Percentiles rank a stretch among this genome's conserved stretches.
Conservation (phyloP, 1,140 invertebrate species). For the Tyrophagus putrescentiae region DNA sequence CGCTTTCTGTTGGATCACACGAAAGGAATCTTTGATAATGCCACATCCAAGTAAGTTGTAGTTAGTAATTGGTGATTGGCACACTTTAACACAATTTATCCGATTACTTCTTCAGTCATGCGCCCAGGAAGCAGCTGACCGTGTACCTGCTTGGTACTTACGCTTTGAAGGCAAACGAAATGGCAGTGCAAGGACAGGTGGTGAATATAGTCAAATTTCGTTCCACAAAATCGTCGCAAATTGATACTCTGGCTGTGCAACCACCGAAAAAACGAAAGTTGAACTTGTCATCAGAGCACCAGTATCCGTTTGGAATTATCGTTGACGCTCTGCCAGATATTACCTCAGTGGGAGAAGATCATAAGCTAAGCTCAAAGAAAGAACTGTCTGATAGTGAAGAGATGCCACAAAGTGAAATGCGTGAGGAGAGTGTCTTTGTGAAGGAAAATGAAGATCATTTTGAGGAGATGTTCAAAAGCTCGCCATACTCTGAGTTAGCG, state of each 20-base stretch:
- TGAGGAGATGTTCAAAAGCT: not conserved
- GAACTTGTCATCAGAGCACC: not conserved
- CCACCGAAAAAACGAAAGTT: constrained; percentile 10
- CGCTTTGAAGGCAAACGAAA: not conserved
- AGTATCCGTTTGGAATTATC: constrained; percentile 1
- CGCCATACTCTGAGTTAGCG: not conserved
- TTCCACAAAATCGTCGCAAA: not conserved
- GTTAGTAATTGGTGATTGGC: constrained; percentile 10
- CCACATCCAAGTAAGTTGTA: not conserved
- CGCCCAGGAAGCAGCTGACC: not conserved
- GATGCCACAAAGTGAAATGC: not conserved
- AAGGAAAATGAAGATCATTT: no score
- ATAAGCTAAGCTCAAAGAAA: not conserved
- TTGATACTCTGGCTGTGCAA: not conserved
- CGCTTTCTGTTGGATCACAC: not conserved
- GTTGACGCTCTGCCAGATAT: not conserved
- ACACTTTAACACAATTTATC: not conserved
- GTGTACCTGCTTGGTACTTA: not conserved
- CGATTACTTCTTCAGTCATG: constrained; percentile 2
- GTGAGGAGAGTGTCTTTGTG: not conserved
- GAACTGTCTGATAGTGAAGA: not conserved
- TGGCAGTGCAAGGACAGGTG: not conserved
- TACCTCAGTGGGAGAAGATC: not conserved
- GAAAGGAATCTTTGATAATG: not conserved
- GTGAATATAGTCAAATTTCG: constrained; percentile 9